A percentile compares a stretch with the other conserved stretches of the same genome.
These are phyloP conservation scores for Atta cephalotes DNA, from an alignment of 1,140 invertebrate genomes.

Conservation along the genomic window DNA sequence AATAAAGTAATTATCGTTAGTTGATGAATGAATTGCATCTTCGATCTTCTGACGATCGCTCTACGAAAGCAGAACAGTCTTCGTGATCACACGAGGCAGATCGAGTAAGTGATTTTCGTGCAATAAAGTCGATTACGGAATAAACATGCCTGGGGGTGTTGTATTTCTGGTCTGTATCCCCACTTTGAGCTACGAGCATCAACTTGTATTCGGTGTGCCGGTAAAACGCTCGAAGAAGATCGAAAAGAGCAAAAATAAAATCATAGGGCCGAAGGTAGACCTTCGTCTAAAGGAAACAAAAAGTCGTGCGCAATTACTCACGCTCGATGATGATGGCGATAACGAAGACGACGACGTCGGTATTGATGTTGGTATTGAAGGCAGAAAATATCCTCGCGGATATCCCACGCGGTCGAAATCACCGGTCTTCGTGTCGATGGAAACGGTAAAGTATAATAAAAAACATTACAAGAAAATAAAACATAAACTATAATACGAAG, in stretches of 20 bases:
- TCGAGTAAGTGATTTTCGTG: background rate
- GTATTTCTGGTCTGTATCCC: constrained; percentile 88
- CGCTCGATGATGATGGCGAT: constrained; percentile 74
- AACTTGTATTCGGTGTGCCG: constrained; percentile 85
- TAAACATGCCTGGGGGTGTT: constrained; percentile 86
- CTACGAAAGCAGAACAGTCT: background rate
- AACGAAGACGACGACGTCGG: constrained; percentile 56
- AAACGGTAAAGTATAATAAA: constrained; percentile 75
- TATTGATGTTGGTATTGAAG: background rate
- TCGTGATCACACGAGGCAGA: background rate
- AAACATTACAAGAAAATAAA: background rate
- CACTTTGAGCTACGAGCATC: constrained; percentile 87
- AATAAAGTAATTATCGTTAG: constrained; percentile 66
- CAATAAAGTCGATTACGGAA: background rate
- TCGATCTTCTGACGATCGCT: background rate
- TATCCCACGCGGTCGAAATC: constrained; percentile 56
- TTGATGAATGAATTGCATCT: constrained; percentile 50
- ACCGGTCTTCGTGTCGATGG: constrained; percentile 83
- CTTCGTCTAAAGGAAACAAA: constrained; percentile 78
- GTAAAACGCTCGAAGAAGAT: constrained; percentile 74
- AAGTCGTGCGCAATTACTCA: constrained; percentile 74
- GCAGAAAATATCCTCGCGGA: constrained; percentile 44
- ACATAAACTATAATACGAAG: background rate
- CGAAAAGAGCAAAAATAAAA: constrained; percentile 59
- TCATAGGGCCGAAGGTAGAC: constrained; percentile 75